Conservation (phyloP, 2,113 vertebrate genomes). For the Epinephelus fuscoguttatus region DNA sequence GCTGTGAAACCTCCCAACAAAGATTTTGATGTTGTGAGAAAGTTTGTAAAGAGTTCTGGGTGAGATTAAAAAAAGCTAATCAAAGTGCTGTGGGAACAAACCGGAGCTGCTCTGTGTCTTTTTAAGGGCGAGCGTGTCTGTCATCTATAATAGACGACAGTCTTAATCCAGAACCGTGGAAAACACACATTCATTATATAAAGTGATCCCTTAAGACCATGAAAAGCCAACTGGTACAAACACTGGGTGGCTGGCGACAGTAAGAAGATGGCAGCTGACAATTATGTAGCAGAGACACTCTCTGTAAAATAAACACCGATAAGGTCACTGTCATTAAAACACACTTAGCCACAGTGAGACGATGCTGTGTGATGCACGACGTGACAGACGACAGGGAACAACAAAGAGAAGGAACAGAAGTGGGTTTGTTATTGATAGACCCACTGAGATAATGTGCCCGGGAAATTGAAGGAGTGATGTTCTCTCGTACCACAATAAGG, state of each 20-base stretch:
- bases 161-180: slow-evolving; percentile 47
- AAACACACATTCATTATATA: slow-evolving; percentile 47
- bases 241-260: slow-evolving; percentile 50
- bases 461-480: neutral
- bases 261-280: slow-evolving; percentile 44
- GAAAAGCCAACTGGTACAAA: slow-evolving; percentile 53
- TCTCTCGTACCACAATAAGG: neutral
- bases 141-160: slow-evolving; percentile 38
- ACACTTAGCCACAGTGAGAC: slow-evolving; percentile 55
- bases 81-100: neutral
- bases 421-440: neutral
- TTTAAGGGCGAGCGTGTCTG: slow-evolving; percentile 3
- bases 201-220: slow-evolving; percentile 44
- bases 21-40: neutral
- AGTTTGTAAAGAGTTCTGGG: neutral
- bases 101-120: slow-evolving; percentile 7
- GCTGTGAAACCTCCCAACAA: neutral
- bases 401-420: slow-evolving; percentile 4
- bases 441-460: neutral
- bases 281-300: slow-evolving; percentile 41
- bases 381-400: slow-evolving; percentile 22
- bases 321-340: slow-evolving; percentile 62
- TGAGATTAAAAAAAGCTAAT: neutral
- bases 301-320: slow-evolving; percentile 60
- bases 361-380: neutral